Evolutionary conservation across 2,888 invertebrate species (phyloP), one percentile per base, ranked within the genome.

Genomic region (Osmoderma eremita): DNA sequence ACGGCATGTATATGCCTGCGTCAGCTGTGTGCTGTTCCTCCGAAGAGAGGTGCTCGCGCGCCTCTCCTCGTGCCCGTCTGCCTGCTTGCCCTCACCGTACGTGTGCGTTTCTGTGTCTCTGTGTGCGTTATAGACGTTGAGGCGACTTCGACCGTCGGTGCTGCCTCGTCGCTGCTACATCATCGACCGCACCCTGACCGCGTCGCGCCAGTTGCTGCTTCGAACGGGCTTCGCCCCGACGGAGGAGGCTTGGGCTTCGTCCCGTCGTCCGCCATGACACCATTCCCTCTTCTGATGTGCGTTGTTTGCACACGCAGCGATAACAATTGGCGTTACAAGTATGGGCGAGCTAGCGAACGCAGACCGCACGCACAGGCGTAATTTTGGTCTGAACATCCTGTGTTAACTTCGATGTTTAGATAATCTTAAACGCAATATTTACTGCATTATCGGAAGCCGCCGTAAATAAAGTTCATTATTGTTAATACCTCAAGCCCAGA

Each of bases 121-220:
- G 24, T 30, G 24, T 30, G 45, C 8, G 22, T 36, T 36, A n/a
- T 45, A 13, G 22, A 30, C 15, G 15, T 51, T 48, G 48, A 48
- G 48, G 8, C 48, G 30, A 30, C 48, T 22, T 41, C 13, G 13
- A 15, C 22, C 56, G 22, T 48, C 20, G 48, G n/a, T n/a, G 13
- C 18, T 36, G 36, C 53, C 24, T 62, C 24, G 13, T 15, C 65
- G 56, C 62, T 51, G 63, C 63, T 63, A 58, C 67, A 66, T 70
- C 71, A 70, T 70, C 71, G 71, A 71, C 71, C 71, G 71, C 71
- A 70, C 70, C 71, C 71, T 71, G 64, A 63, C 51, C 61, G 63
- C 17, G 17, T 13, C 20, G 24, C 45, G 6, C 8, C 22, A 41
- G 13, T 41, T 17, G 53, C 38, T 36, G 53, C 15, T 38, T 15